These are phyloP conservation scores for Pentamera pediparva DNA, from an alignment of 53 echinoderm and acorn worm species.

Conservation along the genomic window DNA sequence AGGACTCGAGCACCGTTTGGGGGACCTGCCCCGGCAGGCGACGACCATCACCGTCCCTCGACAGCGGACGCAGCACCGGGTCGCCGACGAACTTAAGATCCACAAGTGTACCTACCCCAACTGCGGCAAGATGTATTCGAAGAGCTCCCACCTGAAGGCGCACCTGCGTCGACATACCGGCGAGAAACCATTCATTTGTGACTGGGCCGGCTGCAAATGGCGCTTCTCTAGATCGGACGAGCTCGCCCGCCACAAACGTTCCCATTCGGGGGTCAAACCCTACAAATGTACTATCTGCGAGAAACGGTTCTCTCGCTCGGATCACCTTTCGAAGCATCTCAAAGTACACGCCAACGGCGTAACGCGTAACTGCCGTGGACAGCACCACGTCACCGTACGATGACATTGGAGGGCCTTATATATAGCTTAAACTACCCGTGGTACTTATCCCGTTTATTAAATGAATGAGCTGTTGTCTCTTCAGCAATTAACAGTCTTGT, in stretches of 20 bases:
- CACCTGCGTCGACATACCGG: constrained; percentile 93
- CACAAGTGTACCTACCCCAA: constrained; percentile 96
- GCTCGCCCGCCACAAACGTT: constrained; percentile 92
- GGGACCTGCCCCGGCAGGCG: background rate
- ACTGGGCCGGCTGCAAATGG: constrained; percentile 99
- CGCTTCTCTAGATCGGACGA: constrained; percentile 95
- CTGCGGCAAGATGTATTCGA: constrained; percentile 99
- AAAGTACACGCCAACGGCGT: constrained; percentile 92
- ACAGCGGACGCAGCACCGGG: constrained; percentile 43
- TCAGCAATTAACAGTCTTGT: no score
- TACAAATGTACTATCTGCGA: constrained; percentile 96
- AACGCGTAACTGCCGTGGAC: constrained; percentile 45
- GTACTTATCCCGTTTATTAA: no score
- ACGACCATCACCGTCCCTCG: constrained; percentile 12
- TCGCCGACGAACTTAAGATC: constrained; percentile 94
- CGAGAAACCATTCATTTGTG: constrained; percentile 92
- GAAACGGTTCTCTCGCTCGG: constrained; percentile 91
- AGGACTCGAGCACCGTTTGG: background rate
- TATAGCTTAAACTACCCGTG: no score
- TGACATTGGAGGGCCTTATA: background rate
- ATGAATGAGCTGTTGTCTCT: no score
- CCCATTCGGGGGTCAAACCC: constrained; percentile 94
- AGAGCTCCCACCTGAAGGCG: constrained; percentile 96
- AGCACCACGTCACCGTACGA: constrained; percentile 2
- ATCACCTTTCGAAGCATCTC: constrained; percentile 93